A percentile compares a stretch with the other conserved stretches of the same genome.
Evolutionary conservation across 2,113 vertebrate genomes (phyloP).

Genomic region (Eulemur macaco): DNA sequence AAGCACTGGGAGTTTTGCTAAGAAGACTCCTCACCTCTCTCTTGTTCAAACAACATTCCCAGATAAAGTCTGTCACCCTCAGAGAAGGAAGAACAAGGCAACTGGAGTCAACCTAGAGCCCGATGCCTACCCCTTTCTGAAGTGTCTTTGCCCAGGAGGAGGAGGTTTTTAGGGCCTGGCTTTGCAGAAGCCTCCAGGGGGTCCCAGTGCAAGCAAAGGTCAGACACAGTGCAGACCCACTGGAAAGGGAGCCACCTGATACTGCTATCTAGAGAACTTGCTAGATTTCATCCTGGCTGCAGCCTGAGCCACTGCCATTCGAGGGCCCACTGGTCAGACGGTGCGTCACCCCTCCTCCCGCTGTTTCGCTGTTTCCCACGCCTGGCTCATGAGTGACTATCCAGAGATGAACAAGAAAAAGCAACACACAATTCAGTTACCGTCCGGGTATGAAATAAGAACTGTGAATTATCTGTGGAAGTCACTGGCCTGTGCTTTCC

Average conservation of each 20-base stretch:
- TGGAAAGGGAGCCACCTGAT: neutral
- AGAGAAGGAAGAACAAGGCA: neutral
- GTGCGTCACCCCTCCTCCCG: neutral
- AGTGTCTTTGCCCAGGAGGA: neutral
- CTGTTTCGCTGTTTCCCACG: neutral
- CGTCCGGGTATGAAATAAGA: neutral
- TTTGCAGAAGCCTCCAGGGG: neutral
- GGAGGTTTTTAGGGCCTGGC: neutral
- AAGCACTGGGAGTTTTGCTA: neutral
- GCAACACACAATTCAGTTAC: neutral
- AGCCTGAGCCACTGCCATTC: neutral
- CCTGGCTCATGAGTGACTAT: neutral
- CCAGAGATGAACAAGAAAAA: neutral
- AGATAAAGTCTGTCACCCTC: neutral
- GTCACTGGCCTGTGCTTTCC: neutral
- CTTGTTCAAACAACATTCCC: neutral
- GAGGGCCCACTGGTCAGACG: neutral
- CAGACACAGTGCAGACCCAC: neutral
- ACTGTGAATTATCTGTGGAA: neutral
- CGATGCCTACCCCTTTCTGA: no score
- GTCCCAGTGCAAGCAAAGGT: neutral
- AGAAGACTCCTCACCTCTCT: no score
- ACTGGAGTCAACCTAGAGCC: neutral
- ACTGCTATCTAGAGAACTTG: neutral
- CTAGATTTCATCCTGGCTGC: neutral